Conservation (phyloP, 2,113 vertebrate species). For the Pterophyllum scalare region DNA sequence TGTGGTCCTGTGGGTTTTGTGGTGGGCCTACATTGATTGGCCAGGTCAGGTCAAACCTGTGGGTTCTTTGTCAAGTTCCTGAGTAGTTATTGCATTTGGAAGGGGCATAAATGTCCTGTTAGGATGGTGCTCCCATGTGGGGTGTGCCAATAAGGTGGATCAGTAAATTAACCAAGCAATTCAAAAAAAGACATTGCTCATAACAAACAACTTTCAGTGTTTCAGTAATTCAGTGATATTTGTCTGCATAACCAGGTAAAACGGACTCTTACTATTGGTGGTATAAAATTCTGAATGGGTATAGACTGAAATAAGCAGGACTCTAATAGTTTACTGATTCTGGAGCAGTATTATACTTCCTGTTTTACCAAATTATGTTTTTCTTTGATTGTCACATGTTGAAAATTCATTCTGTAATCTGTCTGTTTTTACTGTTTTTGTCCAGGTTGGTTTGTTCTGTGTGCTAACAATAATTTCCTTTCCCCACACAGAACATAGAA, state of each 20-base stretch:
- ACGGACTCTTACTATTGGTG: background rate
- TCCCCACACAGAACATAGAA: background rate
- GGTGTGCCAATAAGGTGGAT: background rate
- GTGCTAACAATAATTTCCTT: background rate
- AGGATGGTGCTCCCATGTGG: background rate
- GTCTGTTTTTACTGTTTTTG: background rate
- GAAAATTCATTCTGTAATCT: background rate
- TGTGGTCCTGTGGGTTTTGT: background rate
- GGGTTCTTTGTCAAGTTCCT: background rate
- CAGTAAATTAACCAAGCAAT: background rate
- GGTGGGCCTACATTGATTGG: background rate
- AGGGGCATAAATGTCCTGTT: background rate
- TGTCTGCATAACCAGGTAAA: background rate
- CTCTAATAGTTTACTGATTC: background rate
- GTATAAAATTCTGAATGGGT: background rate
- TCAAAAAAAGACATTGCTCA: background rate
- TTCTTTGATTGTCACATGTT: background rate
- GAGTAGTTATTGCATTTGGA: background rate
- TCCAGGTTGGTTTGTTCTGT: background rate
- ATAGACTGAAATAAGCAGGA: background rate
- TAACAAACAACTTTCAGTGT: background rate
- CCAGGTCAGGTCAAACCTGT: background rate
- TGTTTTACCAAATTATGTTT: background rate
- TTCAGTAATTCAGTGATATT: background rate
- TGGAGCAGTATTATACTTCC: background rate